A percentile compares a stretch with the other conserved stretches of the same genome.
Evolutionary conservation across 2,888 invertebrate genomes (phyloP).

Genomic region (Hydrotaea cyrtoneurina): DNA sequence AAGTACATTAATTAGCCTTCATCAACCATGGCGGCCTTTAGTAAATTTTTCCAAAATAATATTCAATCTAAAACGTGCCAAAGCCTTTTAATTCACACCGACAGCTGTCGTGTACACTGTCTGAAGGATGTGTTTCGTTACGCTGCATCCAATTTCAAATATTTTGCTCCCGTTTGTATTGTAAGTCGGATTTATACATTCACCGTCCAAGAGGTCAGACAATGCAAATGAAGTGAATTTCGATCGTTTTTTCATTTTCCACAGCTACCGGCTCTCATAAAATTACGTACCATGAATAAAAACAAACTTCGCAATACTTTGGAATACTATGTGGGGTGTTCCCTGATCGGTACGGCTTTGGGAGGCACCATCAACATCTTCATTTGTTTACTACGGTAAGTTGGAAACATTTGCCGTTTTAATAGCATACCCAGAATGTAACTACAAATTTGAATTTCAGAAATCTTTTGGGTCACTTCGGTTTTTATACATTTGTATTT

Average conservation of each 20-base stretch:
- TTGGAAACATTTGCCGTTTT: no score
- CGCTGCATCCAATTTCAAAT: slow-evolving; percentile 69
- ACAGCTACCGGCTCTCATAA: slow-evolving; percentile 70
- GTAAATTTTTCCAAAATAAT: slow-evolving; percentile 71
- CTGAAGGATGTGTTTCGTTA: slow-evolving; percentile 59
- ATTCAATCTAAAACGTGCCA: slow-evolving; percentile 67
- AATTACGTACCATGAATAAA: slow-evolving; percentile 61
- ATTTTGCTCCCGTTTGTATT: slow-evolving; percentile 70
- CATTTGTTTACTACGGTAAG: slow-evolving; percentile 73
- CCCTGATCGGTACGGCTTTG: slow-evolving; percentile 66
- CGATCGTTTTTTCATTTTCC: neutral
- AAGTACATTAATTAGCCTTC: no score
- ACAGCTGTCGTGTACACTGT: slow-evolving; percentile 66
- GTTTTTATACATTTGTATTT: slow-evolving; percentile 63
- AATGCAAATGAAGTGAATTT: no score
- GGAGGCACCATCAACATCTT: slow-evolving; percentile 63
- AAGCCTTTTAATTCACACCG: slow-evolving; percentile 71
- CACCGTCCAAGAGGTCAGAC: no score
- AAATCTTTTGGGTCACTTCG: slow-evolving; percentile 70
- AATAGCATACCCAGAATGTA: no score
- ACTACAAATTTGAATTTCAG: slow-evolving; percentile 53
- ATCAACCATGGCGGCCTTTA: slow-evolving; percentile 71
- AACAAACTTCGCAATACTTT: slow-evolving; percentile 66
- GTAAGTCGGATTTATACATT: slow-evolving; percentile 60
- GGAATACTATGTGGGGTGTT: slow-evolving; percentile 68